Evolutionary conservation across 1,140 invertebrate genomes (phyloP).

Genomic region (Leptonema lineaticorne): DNA sequence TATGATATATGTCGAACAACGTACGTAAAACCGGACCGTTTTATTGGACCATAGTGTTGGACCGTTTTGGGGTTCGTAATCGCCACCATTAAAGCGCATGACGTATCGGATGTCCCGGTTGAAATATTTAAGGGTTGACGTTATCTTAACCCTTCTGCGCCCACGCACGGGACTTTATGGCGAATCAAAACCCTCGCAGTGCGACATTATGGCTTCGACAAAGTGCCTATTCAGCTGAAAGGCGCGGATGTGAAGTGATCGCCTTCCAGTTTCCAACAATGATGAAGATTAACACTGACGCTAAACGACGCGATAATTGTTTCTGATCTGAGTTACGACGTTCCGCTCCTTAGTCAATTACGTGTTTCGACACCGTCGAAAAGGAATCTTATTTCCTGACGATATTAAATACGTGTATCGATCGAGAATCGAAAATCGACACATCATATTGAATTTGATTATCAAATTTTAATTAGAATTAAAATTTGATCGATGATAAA

Average conservation of each 20-base stretch:
- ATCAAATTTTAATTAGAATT: no score
- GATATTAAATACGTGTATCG: no score
- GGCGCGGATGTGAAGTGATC: background rate
- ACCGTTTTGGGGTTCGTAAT: background rate
- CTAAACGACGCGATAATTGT: conserved; percentile 9
- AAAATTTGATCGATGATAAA: no score
- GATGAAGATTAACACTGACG: conserved; percentile 12
- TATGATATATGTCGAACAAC: no score
- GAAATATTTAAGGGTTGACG: conserved; percentile 3
- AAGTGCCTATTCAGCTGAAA: conserved; percentile 17
- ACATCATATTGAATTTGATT: no score
- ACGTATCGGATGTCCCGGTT: background rate
- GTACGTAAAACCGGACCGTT: no score
- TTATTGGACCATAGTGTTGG: no score
- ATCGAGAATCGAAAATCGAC: no score
- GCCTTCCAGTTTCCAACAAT: conserved; percentile 8
- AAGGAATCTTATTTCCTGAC: no score
- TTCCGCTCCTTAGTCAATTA: background rate
- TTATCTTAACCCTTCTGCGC: no score
- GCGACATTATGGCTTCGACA: conserved; percentile 13
- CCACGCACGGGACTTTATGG: background rate
- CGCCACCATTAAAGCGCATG: background rate
- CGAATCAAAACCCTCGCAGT: conserved; percentile 7
- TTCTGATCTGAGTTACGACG: conserved; percentile 25
- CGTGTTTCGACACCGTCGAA: background rate